A percentile compares a stretch with the other conserved stretches of the same genome.
Evolutionary conservation across 2,888 invertebrate species (phyloP).

Genomic region (Oegoconia quadripuncta): DNA sequence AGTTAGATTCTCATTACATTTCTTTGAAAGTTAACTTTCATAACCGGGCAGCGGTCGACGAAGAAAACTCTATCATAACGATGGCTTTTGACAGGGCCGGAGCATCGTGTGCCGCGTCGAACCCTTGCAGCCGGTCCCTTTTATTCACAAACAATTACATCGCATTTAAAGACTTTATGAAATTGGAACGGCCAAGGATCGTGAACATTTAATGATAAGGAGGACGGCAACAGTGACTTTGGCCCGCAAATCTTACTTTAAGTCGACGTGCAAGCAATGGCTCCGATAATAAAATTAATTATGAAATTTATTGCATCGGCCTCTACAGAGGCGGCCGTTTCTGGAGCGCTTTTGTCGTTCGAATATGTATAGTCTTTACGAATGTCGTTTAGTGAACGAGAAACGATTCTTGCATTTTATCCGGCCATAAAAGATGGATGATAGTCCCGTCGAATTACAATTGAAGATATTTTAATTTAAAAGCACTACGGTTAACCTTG

Average conservation of each 20-base stretch:
- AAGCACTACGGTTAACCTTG: constrained; percentile 17
- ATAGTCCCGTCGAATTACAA: constrained; percentile 45
- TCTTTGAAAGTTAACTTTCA: constrained; percentile 71
- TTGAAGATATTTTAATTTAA: constrained; percentile 42
- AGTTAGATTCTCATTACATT: constrained; percentile 76
- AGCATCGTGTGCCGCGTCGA: constrained; percentile 38
- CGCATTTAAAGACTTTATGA: constrained; percentile 53
- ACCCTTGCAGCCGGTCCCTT: constrained; percentile 51
- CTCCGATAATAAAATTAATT: constrained; percentile 70
- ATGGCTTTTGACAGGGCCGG: constrained; percentile 57
- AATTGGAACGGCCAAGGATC: constrained; percentile 47
- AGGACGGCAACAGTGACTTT: constrained; percentile 55
- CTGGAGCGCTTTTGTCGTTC: constrained; percentile 52
- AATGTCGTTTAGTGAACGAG: constrained; percentile 45
- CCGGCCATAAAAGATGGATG: constrained; percentile 42
- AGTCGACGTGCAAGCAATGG: constrained; percentile 64
- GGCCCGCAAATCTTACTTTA: constrained; percentile 65
- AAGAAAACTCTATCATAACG: constrained; percentile 69
- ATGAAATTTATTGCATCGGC: constrained; percentile 58
- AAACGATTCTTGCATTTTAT: constrained; percentile 36
- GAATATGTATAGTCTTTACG: constrained; percentile 59
- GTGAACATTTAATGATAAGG: constrained; percentile 68
- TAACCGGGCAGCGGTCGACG: constrained; percentile 54
- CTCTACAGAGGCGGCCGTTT: constrained; percentile 38
- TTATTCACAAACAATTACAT: constrained; percentile 63